Evolutionary conservation across 2,113 vertebrate genomes (phyloP).

Genomic region (Pteronura brasiliensis): DNA sequence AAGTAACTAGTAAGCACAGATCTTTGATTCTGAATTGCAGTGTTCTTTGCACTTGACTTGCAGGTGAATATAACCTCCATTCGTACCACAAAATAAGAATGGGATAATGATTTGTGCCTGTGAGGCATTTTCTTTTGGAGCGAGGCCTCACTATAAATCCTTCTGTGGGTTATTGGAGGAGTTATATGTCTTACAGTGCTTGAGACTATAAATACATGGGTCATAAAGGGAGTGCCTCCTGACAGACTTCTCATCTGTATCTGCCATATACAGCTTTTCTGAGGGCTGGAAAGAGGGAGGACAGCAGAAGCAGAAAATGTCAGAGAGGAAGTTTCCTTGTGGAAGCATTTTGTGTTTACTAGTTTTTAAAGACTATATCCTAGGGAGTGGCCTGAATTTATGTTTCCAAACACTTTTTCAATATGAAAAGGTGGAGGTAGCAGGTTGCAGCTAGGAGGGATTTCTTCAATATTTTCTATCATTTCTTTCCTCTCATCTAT

Average conservation of each 20-base stretch:
- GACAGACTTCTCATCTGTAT: background rate
- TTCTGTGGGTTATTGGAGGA: background rate
- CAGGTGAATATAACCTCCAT: background rate
- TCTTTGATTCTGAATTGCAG: background rate
- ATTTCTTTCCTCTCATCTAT: background rate
- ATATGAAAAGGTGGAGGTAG: background rate
- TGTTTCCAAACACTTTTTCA: background rate
- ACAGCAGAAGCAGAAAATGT: background rate
- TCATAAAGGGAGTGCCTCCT: background rate
- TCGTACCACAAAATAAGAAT: background rate
- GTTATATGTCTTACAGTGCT: background rate
- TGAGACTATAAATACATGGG: background rate
- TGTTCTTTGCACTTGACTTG: background rate
- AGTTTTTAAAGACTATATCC: background rate
- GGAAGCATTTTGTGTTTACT: background rate
- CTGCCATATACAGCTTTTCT: background rate
- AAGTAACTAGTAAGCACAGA: background rate
- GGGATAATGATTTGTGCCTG: background rate
- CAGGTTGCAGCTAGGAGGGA: background rate
- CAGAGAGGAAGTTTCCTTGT: background rate
- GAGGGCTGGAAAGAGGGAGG: background rate
- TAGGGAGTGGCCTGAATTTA: background rate
- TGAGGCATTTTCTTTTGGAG: constrained; percentile 20
- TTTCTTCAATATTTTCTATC: background rate
- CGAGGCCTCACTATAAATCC: background rate